A percentile compares a stretch with the other conserved stretches of the same genome.
Conservation (phyloP, 2,113 vertebrate genomes). For the Cromileptes altivelis region DNA sequence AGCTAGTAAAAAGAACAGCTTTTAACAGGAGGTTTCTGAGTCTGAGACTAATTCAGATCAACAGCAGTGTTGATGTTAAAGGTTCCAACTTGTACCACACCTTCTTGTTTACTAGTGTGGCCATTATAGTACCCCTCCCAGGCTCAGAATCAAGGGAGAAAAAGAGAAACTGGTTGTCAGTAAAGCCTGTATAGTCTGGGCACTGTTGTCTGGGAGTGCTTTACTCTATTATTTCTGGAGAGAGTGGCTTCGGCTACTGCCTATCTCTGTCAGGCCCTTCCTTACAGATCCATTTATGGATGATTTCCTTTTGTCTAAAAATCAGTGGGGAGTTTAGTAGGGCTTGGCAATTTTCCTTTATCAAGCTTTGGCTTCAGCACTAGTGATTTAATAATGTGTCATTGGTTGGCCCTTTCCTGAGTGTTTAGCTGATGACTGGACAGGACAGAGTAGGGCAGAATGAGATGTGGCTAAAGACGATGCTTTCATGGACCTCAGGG, state of each 20-base stretch:
- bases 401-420: slow-evolving; percentile 40
- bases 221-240: slow-evolving; percentile 34
- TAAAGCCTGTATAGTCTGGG: slow-evolving; percentile 18
- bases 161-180: slow-evolving; percentile 29
- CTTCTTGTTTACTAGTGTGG: slow-evolving; percentile 10
- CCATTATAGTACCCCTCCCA: neutral
- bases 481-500: slow-evolving; percentile 67
- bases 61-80: slow-evolving; percentile 17
- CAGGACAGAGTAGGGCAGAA: slow-evolving; percentile 27
- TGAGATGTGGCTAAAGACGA: slow-evolving; percentile 41
- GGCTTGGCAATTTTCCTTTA: slow-evolving; percentile 33
- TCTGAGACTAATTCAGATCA: neutral
- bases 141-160: neutral
- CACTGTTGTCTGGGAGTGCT: neutral
- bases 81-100: neutral
- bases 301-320: slow-evolving; percentile 11
- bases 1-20: slow-evolving; percentile 33
- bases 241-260: slow-evolving; percentile 22
- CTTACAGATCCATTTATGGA: slow-evolving; percentile 27
- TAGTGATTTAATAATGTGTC: slow-evolving; percentile 58
- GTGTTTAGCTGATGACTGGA: slow-evolving; percentile 42
- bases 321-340: slow-evolving; percentile 25
- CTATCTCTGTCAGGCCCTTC: slow-evolving; percentile 21
- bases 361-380: slow-evolving; percentile 40
- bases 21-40: slow-evolving; percentile 22